Conservation (phyloP, 2,888 invertebrate species). For the Melitaea athalia region DNA sequence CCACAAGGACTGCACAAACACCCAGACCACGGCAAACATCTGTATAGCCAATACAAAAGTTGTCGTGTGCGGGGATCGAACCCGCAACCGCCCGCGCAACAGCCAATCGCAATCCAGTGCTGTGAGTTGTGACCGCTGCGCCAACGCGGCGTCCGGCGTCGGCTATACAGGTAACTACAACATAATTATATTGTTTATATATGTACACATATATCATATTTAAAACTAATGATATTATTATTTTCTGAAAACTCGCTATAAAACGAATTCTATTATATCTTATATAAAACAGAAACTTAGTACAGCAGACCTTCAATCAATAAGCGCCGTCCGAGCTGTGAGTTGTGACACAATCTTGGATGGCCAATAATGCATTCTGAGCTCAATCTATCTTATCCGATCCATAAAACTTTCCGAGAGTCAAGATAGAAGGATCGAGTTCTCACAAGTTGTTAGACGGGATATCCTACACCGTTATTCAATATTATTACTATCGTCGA, state of each 20-base stretch:
- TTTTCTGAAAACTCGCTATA: not conserved
- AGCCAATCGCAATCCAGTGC: too few relatives aligned
- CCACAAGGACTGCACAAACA: too few relatives aligned
- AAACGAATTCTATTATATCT: not conserved
- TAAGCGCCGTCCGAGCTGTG: constrained; percentile 35
- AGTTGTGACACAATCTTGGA: constrained; percentile 64
- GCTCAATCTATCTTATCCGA: constrained; percentile 70
- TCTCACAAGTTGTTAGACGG: constrained; percentile 56
- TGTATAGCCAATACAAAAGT: too few relatives aligned
- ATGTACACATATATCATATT: too few relatives aligned
- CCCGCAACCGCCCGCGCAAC: too few relatives aligned
- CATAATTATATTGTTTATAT: too few relatives aligned
- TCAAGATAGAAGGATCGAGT: constrained; percentile 59
- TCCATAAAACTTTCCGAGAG: constrained; percentile 69
- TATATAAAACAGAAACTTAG: not conserved
- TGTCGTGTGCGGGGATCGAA: too few relatives aligned
- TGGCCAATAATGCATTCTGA: constrained; percentile 71
- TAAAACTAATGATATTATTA: not conserved
- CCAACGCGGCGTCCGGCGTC: too few relatives aligned
- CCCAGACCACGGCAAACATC: too few relatives aligned
- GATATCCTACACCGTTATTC: constrained; percentile 29
- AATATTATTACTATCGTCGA: constrained; percentile 20
- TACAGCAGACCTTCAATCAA: constrained; percentile 30
- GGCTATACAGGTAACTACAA: too few relatives aligned
- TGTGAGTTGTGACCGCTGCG: too few relatives aligned